Percentiles rank a stretch among this genome's conserved stretches.
Conservation (phyloP, 2,797 vertebrate genomes). For the Sciurus carolinensis region DNA sequence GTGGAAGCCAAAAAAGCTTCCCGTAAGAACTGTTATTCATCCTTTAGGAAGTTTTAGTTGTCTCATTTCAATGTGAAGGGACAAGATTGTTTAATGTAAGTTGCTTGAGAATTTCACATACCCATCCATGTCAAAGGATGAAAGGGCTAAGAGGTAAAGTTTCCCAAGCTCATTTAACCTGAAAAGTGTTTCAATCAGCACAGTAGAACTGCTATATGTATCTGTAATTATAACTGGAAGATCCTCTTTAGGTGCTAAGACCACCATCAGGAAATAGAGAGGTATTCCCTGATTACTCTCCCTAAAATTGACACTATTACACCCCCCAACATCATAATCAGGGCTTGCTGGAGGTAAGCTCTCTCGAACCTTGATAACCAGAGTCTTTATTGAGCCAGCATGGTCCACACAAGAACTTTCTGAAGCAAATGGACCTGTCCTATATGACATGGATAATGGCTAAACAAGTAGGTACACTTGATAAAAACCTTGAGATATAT, state of each 20-base stretch:
- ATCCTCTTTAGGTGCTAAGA: neutral
- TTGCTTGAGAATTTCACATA: neutral
- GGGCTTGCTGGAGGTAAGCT: neutral
- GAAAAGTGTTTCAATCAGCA: neutral
- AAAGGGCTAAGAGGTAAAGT: neutral
- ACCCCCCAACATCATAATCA: neutral
- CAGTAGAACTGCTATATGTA: neutral
- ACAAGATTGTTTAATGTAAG: conserved; percentile 33
- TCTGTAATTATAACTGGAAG: neutral
- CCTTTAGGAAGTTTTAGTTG: conserved; percentile 52
- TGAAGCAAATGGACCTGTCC: neutral
- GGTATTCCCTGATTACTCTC: neutral
- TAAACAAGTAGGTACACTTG: neutral
- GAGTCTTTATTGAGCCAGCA: neutral
- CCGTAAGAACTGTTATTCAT: conserved; percentile 28
- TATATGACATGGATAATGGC: neutral
- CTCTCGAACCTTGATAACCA: neutral
- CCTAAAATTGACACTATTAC: neutral
- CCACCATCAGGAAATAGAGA: neutral
- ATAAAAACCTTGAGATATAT: conserved; percentile 14
- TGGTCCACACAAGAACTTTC: conserved; percentile 10
- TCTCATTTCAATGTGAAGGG: neutral
- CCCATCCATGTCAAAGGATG: neutral
- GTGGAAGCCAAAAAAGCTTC: conserved; percentile 59
- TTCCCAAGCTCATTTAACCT: neutral